phyloP scores from a whole-genome alignment of 2,113 vertebrate species.

The Cisticola juncidis region DNA sequence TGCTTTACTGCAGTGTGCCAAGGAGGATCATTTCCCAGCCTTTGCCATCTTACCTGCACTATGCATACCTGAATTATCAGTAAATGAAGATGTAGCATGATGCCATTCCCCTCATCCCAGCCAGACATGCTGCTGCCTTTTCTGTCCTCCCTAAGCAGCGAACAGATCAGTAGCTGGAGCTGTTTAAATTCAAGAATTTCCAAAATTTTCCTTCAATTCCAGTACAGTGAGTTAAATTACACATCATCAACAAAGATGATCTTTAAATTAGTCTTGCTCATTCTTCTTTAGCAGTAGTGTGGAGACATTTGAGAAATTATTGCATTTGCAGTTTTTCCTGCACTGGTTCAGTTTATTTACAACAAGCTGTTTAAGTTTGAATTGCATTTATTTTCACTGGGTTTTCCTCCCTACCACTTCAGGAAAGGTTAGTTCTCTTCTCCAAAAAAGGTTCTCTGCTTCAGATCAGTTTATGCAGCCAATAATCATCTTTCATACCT shows the following conservation, averaged over 20 bases:
- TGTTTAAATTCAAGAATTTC: neutral
- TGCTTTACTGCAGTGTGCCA: neutral
- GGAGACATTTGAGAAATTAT: neutral
- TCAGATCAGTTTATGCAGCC: neutral
- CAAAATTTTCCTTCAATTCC: neutral
- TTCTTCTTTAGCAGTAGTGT: neutral
- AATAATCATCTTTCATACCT: neutral
- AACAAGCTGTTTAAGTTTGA: neutral
- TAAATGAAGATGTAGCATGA: neutral
- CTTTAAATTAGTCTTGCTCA: neutral
- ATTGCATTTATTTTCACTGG: neutral
- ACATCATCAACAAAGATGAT: neutral
- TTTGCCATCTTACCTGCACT: neutral
- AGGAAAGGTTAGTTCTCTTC: neutral
- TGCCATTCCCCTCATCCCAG: neutral
- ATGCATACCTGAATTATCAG: neutral
- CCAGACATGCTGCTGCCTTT: neutral
- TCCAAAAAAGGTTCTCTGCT: neutral
- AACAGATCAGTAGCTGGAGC: neutral
- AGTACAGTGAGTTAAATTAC: neutral
- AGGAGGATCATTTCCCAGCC: neutral
- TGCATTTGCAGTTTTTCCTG: neutral
- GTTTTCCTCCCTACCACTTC: fast-evolving
- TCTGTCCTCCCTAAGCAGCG: neutral
- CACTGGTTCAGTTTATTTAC: neutral